Base-by-base conservation (phyloP, 1,140 invertebrate species). In the Brachionus plicatilis region DNA sequence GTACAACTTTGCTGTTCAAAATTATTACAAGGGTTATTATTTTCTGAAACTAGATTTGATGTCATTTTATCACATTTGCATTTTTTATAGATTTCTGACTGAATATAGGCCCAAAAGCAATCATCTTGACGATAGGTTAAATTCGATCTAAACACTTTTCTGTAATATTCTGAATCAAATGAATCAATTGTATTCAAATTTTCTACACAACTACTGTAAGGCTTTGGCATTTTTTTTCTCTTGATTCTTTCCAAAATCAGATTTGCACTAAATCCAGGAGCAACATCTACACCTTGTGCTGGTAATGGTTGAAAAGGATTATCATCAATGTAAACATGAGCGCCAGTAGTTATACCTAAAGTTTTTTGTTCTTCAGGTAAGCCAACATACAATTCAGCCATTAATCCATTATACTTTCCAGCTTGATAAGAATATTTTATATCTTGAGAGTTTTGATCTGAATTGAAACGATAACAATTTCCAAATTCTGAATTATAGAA, bases 161-260 rank as follows among this genome's bases (percentile, higher is more conserved):
- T n/a, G 17, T 47, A 45, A 12, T 24, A 37, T 14, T 45, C 33
- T 78, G 72, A 53, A 45, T 78, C 43, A 47, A 78, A 53, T n/a
- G 43, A 78, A 17, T 75, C 70, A 41, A 27, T 37, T 24, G 33
- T 11, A 6, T 41, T 43, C 1, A 29, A 1, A 20, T 78, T 29
- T 78, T 78, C 14, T 1, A 78, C 27, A 78, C 72, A 78, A 24
- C 43, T n/a, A 53, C 43, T 78, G 37, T 78, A 78, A 17, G 72
- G 72, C 9, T 78, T 24, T 17, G 27, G 7, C 33, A 78, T 8
- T 78, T 78, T 2, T 43, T 78, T 4, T 5, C 6, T 20, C 2
- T 47, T 17, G 14, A 14, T 43, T 43, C 29, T n/a, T 14, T 53
- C 24, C 17, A 78, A 6, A 20, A 45, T 37, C 7, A 78, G n/a